Base-by-base conservation (phyloP, 2,888 invertebrate genomes). In the Meandrusa payeni region DNA sequence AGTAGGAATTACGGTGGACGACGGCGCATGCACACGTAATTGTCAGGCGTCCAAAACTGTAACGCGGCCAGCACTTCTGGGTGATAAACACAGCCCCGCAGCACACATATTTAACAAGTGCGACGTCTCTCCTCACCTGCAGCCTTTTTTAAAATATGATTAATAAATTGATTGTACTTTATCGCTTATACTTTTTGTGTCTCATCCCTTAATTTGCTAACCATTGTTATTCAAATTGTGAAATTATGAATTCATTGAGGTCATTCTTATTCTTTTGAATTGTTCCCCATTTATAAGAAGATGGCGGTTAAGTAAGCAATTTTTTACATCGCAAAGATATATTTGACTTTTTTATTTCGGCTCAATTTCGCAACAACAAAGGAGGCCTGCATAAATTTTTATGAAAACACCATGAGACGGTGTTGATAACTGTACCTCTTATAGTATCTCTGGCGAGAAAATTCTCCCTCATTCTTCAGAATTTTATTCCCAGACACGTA, bases 181-280 rank as follows among this genome's bases (percentile, higher is more conserved):
- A 23, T n/a, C 12, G 3, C 1, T 15, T 15, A 9, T 32, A 12
- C 28, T 32, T 15, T 27, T 45, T 48, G 47, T 26, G 32, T 39
- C 39, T 48, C 55, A 52, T 52, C 54, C 58, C 68, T 64, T 64
- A 71, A 76, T 72, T 74, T 70, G 59, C 57, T 57, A 50, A 34
- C 62, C 57, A 77, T 77, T 80, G 77, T 76, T 73, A 78, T 79
- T 78, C 67, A 77, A 78, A 79, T 74, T 61, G 59, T 57, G n/a
- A 67, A 71, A 79, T 80, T 74, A 76, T 73, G 69, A 69, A 76
- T 69, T 72, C 72, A 78, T 77, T 74, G 75, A 65, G 64, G 64
- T 73, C 74, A 72, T 63, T 71, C 64, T 58, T 74, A 69, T 64
- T 63, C 54, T 62, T 59, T 61, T 57, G 57, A 66, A 69, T 66